A percentile compares a stretch with the other conserved stretches of the same genome.
phyloP scores from a whole-genome alignment of 2,797 vertebrate species.

The Hemibagrus guttatus region DNA sequence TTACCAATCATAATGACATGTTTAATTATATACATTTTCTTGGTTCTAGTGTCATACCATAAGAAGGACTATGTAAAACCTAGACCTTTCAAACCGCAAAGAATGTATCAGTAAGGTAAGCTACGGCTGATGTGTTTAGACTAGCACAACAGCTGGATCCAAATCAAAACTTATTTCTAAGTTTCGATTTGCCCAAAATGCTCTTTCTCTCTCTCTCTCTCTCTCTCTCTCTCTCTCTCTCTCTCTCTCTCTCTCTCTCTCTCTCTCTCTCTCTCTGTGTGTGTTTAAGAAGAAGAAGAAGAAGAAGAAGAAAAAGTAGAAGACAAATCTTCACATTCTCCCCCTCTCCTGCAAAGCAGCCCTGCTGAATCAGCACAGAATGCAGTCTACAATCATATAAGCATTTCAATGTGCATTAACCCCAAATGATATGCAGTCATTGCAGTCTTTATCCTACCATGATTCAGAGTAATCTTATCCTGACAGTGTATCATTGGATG shows the following conservation, averaged over 20 bases:
- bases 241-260: too few species aligned
- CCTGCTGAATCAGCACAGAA: slow-evolving; percentile 16
- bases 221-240: too few species aligned
- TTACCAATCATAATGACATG: neutral
- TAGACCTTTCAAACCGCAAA: neutral
- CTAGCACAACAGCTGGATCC: neutral
- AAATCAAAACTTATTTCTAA: neutral
- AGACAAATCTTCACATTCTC: neutral
- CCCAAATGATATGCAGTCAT: neutral
- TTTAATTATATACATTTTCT: neutral
- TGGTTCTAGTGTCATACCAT: neutral
- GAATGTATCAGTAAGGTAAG: neutral
- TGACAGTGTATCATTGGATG: neutral
- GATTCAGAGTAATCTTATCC: slow-evolving; percentile 8
- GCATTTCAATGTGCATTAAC: neutral
- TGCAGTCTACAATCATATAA: neutral
- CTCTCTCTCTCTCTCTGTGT: neutral
- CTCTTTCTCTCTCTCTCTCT: too few species aligned
- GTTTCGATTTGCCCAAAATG: neutral
- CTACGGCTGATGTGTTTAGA: neutral
- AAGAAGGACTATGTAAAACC: neutral
- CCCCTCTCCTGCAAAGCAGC: neutral
- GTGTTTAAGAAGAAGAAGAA: neutral
- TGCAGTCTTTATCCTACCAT: too few species aligned
- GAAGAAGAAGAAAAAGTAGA: too few species aligned